These are phyloP conservation scores for Stichopus horrens DNA, from an alignment of 53 echinoderm and acorn worm genomes.

Conservation along the genomic window DNA sequence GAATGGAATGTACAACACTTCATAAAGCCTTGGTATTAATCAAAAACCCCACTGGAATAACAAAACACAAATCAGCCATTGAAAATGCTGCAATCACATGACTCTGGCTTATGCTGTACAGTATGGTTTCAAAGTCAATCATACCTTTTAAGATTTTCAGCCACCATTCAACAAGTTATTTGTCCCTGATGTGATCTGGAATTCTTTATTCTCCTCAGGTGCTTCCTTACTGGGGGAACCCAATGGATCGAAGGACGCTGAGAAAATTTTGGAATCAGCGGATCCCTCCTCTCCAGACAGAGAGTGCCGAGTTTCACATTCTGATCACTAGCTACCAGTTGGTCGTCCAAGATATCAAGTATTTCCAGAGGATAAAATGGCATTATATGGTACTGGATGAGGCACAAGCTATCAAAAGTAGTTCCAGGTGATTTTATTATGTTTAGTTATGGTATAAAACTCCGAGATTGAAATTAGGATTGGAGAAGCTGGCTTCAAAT, in stretches of 20 bases:
- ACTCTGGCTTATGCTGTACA: no score
- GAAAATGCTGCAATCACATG: no score
- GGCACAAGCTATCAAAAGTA: constrained; percentile 98
- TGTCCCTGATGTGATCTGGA: no score
- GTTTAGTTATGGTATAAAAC: background rate
- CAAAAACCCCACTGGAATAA: no score
- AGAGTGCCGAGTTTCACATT: constrained; percentile 94
- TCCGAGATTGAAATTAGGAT: background rate
- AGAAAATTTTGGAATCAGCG: constrained; percentile 96
- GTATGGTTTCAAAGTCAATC: no score
- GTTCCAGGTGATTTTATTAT: constrained; percentile 62
- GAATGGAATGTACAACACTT: no score
- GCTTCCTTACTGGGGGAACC: constrained; percentile 98
- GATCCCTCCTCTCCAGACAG: constrained; percentile 59
- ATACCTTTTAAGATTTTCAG: no score
- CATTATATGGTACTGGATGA: constrained; percentile 98
- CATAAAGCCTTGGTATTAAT: no score
- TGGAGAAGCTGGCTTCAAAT: background rate
- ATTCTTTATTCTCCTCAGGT: constrained; percentile 34
- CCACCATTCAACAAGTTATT: no score
- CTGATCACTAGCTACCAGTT: constrained; percentile 99
- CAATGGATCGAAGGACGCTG: constrained; percentile 82
- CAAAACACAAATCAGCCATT: no score
- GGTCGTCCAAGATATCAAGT: constrained; percentile 95
- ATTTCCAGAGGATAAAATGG: constrained; percentile 99